Base-by-base conservation (phyloP, 2,888 invertebrate species). In the Aphidius colemani region DNA sequence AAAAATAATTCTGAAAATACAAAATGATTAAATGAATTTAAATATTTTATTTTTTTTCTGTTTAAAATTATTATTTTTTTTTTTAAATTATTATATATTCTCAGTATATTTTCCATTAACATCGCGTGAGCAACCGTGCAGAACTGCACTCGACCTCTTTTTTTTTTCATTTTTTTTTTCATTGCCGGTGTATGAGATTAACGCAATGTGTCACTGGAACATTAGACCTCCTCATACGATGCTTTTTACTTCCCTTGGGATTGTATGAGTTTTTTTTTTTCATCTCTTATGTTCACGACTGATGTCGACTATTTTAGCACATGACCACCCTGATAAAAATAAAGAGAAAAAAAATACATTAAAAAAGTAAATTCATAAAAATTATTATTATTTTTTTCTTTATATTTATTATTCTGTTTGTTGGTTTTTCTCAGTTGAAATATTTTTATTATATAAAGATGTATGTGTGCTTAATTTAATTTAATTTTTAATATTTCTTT, bases 131-230 rank as follows among this genome's bases (percentile, higher is more conserved):
- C 48, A 45, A 56, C 56, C n/a, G 10, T 53, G 43, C 30, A 30
- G 4, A 30, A 30, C 30, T 49, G 60, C 63, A 70, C 73, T 75
- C 75, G 74, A 75, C 76, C 74, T 66, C 71, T 50, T 56, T 71
- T 68, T 30, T 30, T 30, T 30, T 30, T 30, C 5, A 5, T 30
- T 5, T 30, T 30, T 30, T 30, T 30, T 3, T 67, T 66, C 69
- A 70, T 70, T 65, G 56, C 70, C 64, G 62, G 61, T 68, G 5
- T 30, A 30, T 30, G 30, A 73, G 69, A 75, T 75, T 75, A 75
- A 75, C 74, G 69, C 74, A 69, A 70, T 64, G 63, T 61, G 65
- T 67, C 67, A 63, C 64, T 45, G 62, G 53, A 61, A 60, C 56
- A 53, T 53, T 53, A 45, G 51, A 58, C 66, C 63, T 59, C 65